Percentiles rank a stretch among this genome's conserved stretches.
These are phyloP conservation scores for Abramis brama DNA, from an alignment of 2,113 vertebrate genomes.

Conservation along the genomic window DNA sequence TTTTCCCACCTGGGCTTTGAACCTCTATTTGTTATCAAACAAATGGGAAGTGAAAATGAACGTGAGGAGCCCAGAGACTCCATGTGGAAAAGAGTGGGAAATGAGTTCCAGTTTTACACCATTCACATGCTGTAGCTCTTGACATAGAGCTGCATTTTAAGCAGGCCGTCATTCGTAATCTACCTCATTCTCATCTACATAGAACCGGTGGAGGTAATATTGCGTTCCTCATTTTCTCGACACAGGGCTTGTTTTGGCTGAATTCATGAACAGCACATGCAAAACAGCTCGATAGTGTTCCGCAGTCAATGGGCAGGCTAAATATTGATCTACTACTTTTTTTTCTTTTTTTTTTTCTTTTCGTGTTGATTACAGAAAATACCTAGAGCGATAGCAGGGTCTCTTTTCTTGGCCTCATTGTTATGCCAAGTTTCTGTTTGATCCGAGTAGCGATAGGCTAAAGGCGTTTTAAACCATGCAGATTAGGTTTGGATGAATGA, in stretches of 20 bases:
- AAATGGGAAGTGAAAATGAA: constrained; percentile 63
- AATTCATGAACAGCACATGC: constrained; percentile 34
- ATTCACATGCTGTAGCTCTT: constrained; percentile 47
- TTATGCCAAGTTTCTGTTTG: constrained; percentile 53
- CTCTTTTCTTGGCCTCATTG: constrained; percentile 51
- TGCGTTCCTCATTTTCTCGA: constrained; percentile 28
- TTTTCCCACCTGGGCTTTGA: constrained; percentile 60
- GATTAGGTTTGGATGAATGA: constrained; percentile 50
- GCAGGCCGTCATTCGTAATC: constrained; percentile 49
- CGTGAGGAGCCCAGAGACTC: constrained; percentile 46
- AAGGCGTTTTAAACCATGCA: constrained; percentile 52
- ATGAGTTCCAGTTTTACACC: constrained; percentile 61
- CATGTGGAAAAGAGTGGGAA: constrained; percentile 54
- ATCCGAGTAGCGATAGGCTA: constrained; percentile 49
- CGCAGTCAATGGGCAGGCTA: constrained; percentile 10
- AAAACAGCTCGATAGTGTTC: constrained; percentile 23
- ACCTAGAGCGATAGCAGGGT: constrained; percentile 48
- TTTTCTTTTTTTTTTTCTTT: constrained; percentile 34
- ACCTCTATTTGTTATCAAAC: constrained; percentile 67
- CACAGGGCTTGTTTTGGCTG: constrained; percentile 33
- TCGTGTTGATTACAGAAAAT: constrained; percentile 50
- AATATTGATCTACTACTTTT: constrained; percentile 53
- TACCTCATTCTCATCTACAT: constrained; percentile 36
- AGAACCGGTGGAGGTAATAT: constrained; percentile 46
- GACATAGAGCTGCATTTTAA: constrained; percentile 53